Percentiles rank a stretch among this genome's conserved stretches.
Conservation (phyloP, 2,797 vertebrate genomes). For the Paedocypris micromegethes region DNA sequence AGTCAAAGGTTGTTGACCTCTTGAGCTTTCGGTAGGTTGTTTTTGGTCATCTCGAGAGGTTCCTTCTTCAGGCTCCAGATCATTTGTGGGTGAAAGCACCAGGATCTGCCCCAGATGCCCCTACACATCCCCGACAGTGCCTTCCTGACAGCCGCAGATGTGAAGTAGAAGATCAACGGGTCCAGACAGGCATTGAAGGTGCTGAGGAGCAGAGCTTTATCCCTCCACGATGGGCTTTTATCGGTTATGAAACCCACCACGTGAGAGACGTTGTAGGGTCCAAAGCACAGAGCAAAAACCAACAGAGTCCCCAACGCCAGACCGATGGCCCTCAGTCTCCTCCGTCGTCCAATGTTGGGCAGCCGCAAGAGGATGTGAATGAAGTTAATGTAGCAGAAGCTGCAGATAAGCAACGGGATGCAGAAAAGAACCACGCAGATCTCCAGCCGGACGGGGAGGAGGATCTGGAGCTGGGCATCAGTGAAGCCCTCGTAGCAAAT, state of each 20-base stretch:
- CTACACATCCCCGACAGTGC: conserved; percentile 53
- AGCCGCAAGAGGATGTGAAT: conserved; percentile 73
- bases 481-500: conserved; percentile 79
- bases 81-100: conserved; percentile 44
- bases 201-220: conserved; percentile 73
- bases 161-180: conserved; percentile 85
- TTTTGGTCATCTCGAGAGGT: conserved; percentile 45
- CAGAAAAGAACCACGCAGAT: conserved; percentile 80
- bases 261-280: conserved; percentile 84
- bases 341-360: conserved; percentile 68
- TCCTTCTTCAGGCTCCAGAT: conserved; percentile 21
- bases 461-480: conserved; percentile 55
- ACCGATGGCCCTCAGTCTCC: conserved; percentile 76
- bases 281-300: conserved; percentile 82
- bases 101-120: conserved; percentile 45
- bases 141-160: conserved; percentile 72
- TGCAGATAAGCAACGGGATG: conserved; percentile 74
- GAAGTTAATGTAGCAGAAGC: conserved; percentile 84
- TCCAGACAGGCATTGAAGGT: conserved; percentile 84
- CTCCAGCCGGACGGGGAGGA: conserved; percentile 80
- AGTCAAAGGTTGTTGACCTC: conserved; percentile 57
- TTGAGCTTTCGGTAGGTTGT: conserved; percentile 54
- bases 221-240: conserved; percentile 72
- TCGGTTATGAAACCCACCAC: conserved; percentile 69
- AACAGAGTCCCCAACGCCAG: conserved; percentile 78